These are phyloP conservation scores for Eumerus sabulonum DNA, from an alignment of 2,888 invertebrate species.

Conservation along the genomic window DNA sequence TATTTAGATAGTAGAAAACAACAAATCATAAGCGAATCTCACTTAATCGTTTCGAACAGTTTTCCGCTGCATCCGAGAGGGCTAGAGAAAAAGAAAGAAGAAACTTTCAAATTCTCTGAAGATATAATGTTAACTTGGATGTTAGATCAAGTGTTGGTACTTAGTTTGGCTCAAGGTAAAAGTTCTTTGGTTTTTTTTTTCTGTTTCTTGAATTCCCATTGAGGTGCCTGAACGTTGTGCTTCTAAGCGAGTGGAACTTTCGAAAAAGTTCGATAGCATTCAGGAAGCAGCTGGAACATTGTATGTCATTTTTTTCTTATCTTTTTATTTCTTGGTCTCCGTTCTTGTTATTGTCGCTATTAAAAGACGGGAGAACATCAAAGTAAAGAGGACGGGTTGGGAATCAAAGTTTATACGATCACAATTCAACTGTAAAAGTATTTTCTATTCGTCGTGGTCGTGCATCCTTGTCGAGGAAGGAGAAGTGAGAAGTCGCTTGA, in stretches of 20 bases:
- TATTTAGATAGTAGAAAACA: background rate
- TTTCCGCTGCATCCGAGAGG: background rate
- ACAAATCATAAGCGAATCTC: slow-evolving; percentile 37
- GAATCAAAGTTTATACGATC: slow-evolving; percentile 49
- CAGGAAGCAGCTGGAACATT: slow-evolving; percentile 52
- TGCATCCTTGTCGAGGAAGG: slow-evolving; percentile 23
- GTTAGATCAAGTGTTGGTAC: slow-evolving; percentile 38
- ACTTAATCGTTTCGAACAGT: slow-evolving; percentile 34
- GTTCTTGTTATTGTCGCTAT: no score
- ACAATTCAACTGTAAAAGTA: slow-evolving; percentile 48
- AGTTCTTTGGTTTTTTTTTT: no score
- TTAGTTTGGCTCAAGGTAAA: slow-evolving; percentile 35
- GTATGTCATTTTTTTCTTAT: slow-evolving; percentile 10
- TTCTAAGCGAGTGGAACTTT: slow-evolving; percentile 49
- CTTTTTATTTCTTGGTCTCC: background rate
- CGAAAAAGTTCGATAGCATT: slow-evolving; percentile 56
- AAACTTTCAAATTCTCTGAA: slow-evolving; percentile 9
- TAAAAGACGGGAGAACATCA: no score
- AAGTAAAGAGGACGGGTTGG: slow-evolving; percentile 10
- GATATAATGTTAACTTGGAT: slow-evolving; percentile 30
- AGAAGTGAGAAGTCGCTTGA: slow-evolving; percentile 19
- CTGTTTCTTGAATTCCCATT: slow-evolving; percentile 47
- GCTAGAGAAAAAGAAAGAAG: slow-evolving; percentile 9
- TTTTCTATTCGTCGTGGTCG: slow-evolving; percentile 25
- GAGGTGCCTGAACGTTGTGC: slow-evolving; percentile 41